Evolutionary conservation across 2,888 invertebrate genomes (phyloP).

Genomic region (Sepiola atlantica): DNA sequence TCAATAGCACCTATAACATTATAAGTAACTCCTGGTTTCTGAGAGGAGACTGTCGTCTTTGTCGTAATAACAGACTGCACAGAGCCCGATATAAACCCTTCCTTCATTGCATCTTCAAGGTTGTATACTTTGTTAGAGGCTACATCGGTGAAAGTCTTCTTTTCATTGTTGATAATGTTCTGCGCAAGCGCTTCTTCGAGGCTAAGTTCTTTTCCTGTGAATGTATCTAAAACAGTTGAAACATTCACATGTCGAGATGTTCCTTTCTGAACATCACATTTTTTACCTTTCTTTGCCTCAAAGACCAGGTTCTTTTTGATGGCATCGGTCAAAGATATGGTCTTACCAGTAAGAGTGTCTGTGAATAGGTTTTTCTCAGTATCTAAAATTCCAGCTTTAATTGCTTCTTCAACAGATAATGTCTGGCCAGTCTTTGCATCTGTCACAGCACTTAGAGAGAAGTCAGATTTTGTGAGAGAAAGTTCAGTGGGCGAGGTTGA

Average conservation of each 20-base stretch:
- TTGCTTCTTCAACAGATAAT: slow-evolving; percentile 81
- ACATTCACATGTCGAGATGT: slow-evolving; percentile 56
- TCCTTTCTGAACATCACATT: slow-evolving; percentile 38
- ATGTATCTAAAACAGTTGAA: slow-evolving; percentile 83
- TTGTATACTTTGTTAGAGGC: slow-evolving; percentile 84
- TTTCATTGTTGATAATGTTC: slow-evolving; percentile 86
- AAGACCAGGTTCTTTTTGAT: slow-evolving; percentile 60
- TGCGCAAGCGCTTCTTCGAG: slow-evolving; percentile 86
- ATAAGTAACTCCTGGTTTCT: slow-evolving; percentile 61
- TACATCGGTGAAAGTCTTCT: slow-evolving; percentile 87
- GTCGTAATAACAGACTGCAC: slow-evolving; percentile 79
- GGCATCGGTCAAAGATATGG: slow-evolving; percentile 87
- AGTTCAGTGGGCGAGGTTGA: slow-evolving; percentile 54
- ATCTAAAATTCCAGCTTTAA: slow-evolving; percentile 89
- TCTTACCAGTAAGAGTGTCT: slow-evolving; percentile 86
- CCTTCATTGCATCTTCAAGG: slow-evolving; percentile 87
- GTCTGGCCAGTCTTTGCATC: slow-evolving; percentile 74
- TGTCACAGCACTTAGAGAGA: slow-evolving; percentile 63
- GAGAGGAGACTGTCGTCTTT: slow-evolving; percentile 59
- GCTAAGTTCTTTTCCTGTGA: slow-evolving; percentile 86
- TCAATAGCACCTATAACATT: slow-evolving; percentile 79
- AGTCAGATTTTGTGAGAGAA: slow-evolving; percentile 58
- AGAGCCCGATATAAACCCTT: slow-evolving; percentile 86
- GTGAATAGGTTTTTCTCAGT: slow-evolving; percentile 77
- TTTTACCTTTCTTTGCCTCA: slow-evolving; percentile 34